Percentiles rank a stretch among this genome's conserved stretches.
Conservation (phyloP, 2,888 invertebrate genomes). For the Oscheius myriophilus region DNA sequence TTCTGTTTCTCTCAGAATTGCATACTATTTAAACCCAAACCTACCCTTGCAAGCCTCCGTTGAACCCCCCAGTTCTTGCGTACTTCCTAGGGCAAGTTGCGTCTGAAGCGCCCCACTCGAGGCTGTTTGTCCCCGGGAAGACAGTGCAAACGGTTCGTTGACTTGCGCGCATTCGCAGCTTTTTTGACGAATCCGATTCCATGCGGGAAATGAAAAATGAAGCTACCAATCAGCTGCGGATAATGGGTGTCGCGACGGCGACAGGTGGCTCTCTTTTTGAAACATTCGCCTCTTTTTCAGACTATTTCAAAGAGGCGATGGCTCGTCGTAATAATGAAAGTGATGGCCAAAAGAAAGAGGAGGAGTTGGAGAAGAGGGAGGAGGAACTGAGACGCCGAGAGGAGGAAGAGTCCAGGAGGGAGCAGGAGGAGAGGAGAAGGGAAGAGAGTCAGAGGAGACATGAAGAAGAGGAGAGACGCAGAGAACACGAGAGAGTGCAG, state of each 20-base stretch:
- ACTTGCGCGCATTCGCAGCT: slow-evolving; percentile 9
- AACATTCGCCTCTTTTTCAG: slow-evolving; percentile 36
- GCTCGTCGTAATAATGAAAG: slow-evolving; percentile 37
- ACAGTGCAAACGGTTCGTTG: slow-evolving; percentile 31
- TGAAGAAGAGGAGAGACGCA: slow-evolving; percentile 17
- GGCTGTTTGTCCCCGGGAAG: slow-evolving; percentile 24
- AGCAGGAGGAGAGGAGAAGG: slow-evolving; percentile 13
- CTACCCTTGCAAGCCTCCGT: no score
- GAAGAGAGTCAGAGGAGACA: slow-evolving; percentile 14
- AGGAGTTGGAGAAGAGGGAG: slow-evolving; percentile 31
- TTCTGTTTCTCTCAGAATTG: no score
- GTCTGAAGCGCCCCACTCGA: slow-evolving; percentile 14
- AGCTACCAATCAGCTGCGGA: not conserved
- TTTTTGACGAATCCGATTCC: not conserved
- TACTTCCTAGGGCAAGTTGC: no score
- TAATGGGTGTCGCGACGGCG: not conserved
- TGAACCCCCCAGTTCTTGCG: no score
- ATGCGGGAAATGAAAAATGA: not conserved
- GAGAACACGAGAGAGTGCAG: slow-evolving; percentile 17
- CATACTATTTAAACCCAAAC: no score
- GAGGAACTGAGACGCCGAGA: slow-evolving; percentile 19
- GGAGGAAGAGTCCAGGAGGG: slow-evolving; percentile 22
- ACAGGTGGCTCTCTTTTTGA: slow-evolving; percentile 15
- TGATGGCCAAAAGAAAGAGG: slow-evolving; percentile 28
- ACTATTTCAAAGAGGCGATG: slow-evolving; percentile 59